A percentile compares a stretch with the other conserved stretches of the same genome.
Conservation (phyloP, 2,797 vertebrate genomes). For the Notamacropus eugenii region DNA sequence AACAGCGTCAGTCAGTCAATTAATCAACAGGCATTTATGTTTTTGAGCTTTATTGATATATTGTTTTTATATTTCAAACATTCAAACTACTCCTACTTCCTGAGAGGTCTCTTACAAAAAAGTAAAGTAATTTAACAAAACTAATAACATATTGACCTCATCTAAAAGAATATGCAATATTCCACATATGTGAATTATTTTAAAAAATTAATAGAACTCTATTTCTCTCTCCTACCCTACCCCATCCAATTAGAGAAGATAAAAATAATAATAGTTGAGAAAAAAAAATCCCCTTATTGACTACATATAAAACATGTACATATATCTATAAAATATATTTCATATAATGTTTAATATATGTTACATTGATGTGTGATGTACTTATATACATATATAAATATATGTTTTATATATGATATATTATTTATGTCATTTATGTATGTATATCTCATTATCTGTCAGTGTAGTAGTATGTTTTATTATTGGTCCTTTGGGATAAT, state of each 20-base stretch:
- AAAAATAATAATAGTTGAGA: background rate
- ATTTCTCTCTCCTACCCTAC: background rate
- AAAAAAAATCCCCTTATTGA: background rate
- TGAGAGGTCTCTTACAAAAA: background rate
- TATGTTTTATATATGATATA: background rate
- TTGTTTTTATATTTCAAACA: background rate
- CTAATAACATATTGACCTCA: background rate
- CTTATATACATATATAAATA: too few relatives aligned
- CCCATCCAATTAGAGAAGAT: background rate
- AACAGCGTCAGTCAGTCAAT: background rate
- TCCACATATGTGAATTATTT: background rate
- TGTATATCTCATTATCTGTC: background rate
- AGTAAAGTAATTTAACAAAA: background rate
- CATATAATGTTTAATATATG: too few relatives aligned
- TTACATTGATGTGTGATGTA: too few relatives aligned
- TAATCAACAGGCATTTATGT: background rate
- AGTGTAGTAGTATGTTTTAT: background rate
- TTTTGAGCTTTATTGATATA: background rate
- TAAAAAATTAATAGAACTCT: background rate
- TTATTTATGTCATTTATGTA: background rate
- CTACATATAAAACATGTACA: background rate
- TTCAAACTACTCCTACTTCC: background rate
- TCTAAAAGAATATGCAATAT: background rate
- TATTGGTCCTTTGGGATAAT: background rate
- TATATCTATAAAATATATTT: too few relatives aligned